Evolutionary conservation across 2,888 invertebrate species (phyloP), one percentile per base, ranked within the genome.

Genomic region (Heliconius cydno): DNA sequence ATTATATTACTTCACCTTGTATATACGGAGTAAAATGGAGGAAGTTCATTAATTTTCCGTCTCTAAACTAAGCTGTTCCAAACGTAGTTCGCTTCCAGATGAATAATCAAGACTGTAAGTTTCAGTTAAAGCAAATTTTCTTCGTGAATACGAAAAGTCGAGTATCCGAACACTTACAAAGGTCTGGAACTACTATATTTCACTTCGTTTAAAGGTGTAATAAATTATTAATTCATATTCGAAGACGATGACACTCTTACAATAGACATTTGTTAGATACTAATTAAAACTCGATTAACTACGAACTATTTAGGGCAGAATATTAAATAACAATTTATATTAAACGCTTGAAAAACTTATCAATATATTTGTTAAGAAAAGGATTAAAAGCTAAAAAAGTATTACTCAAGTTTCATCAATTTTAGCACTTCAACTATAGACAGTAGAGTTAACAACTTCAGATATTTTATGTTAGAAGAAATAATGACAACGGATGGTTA

Each of bases 31-130:
- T 81, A 67, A 81, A 81, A 78, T 81, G 76, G 78, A 78, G 82
- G 79, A 81, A 82, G 81, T 82, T 82, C 81, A 82, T 82, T 82
- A 81, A 82, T 82, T 82, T 80, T 81, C 82, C 78, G 76, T 78
- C 74, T 68, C 78, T 79, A 82, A 77, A 82, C 81, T 81, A 82
- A 80, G 79, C 82, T 80, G 80, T 80, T 80, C 79, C 80, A 76
- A 77, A 76, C 82, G 75, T 81, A 78, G 78, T 80, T 82, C 81
- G 71, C 79, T 81, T 81, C 76, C 77, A 82, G 82, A 82, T 82
- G 81, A 82, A 82, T 82, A 81, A 82, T 82, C 81, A 82, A 81
- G 74, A 76, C 79, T 76, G 78, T 81, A 81, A 82, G 77, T 82
- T 82, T 77, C 66, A 81, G 79, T 79, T 81, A 80, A 82, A 82